Evolutionary conservation across 2,888 invertebrate genomes (phyloP).

Genomic region (Eubasilissa splendida): DNA sequence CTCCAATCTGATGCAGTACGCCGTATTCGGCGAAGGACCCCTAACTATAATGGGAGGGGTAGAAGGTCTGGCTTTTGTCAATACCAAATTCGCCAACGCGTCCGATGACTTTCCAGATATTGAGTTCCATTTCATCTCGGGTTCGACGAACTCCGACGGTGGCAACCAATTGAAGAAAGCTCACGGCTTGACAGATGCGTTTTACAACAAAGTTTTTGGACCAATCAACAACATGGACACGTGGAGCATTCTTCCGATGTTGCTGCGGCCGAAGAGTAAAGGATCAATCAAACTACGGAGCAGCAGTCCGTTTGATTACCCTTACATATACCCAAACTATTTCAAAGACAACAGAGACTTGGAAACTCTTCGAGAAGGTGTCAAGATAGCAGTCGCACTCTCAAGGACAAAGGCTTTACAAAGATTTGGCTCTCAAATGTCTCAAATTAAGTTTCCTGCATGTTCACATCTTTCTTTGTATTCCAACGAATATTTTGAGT

Average conservation of each 20-base stretch:
- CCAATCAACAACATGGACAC: conserved; percentile 84
- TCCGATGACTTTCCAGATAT: conserved; percentile 90
- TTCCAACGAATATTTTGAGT: conserved; percentile 88
- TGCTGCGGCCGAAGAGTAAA: conserved; percentile 87
- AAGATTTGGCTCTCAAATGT: conserved; percentile 80
- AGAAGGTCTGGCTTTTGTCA: conserved; percentile 91
- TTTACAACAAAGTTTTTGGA: conserved; percentile 83
- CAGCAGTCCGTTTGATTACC: conserved; percentile 89
- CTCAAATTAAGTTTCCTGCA: conserved; percentile 82
- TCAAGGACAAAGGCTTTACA: conserved; percentile 85
- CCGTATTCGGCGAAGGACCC: conserved; percentile 87
- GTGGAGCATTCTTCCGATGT: conserved; percentile 89
- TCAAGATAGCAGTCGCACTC: conserved; percentile 87
- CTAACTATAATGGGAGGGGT: conserved; percentile 91
- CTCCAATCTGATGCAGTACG: conserved; percentile 87
- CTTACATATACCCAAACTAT: conserved; percentile 94
- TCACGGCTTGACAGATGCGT: conserved; percentile 82
- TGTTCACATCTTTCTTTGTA: conserved; percentile 79
- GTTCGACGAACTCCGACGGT: conserved; percentile 89
- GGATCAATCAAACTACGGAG: conserved; percentile 88
- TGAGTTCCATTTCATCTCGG: conserved; percentile 91
- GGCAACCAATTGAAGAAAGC: conserved; percentile 86
- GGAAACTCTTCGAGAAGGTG: conserved; percentile 86
- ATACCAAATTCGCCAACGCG: conserved; percentile 87
- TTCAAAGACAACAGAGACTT: conserved; percentile 86